Percentiles rank a stretch among this genome's conserved stretches.
Evolutionary conservation across 2,797 vertebrate genomes (phyloP).

Genomic region (Ceyx erithaca): DNA sequence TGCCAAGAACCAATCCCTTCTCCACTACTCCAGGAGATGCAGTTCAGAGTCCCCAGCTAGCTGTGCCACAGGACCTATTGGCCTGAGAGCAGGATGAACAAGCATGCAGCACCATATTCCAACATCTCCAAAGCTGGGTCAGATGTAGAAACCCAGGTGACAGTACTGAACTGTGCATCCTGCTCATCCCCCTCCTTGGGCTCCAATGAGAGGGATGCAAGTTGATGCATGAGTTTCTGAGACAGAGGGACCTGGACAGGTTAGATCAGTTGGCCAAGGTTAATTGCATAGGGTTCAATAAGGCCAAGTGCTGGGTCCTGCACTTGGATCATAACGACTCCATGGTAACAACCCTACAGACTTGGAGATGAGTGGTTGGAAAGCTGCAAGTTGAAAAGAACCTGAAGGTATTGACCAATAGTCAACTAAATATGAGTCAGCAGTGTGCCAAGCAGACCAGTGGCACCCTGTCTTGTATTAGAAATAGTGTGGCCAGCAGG

Average conservation of each 20-base stretch:
- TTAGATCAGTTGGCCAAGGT: no score
- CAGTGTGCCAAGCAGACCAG: no score
- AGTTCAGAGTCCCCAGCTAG: not conserved
- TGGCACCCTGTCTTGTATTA: no score
- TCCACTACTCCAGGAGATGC: not conserved
- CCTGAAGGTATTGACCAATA: no score
- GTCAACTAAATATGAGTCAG: no score
- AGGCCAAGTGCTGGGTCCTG: no score
- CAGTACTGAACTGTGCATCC: not conserved
- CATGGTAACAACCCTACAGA: no score
- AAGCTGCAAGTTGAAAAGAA: no score
- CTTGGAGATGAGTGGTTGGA: no score
- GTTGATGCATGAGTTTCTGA: rapidly evolving
- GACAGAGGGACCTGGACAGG: not conserved
- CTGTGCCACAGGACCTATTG: not conserved
- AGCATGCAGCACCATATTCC: not conserved
- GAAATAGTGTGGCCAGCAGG: no score
- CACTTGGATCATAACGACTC: no score
- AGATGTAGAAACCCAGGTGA: rapidly evolving
- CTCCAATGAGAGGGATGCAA: rapidly evolving
- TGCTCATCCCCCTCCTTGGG: rapidly evolving
- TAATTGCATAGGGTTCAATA: no score
- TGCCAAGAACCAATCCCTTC: not conserved
- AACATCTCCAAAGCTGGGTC: not conserved
- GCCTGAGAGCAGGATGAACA: not conserved